A percentile compares a stretch with the other conserved stretches of the same genome.
phyloP scores from a whole-genome alignment of 2,797 vertebrate genomes.

The Poeciliopsis infans region DNA sequence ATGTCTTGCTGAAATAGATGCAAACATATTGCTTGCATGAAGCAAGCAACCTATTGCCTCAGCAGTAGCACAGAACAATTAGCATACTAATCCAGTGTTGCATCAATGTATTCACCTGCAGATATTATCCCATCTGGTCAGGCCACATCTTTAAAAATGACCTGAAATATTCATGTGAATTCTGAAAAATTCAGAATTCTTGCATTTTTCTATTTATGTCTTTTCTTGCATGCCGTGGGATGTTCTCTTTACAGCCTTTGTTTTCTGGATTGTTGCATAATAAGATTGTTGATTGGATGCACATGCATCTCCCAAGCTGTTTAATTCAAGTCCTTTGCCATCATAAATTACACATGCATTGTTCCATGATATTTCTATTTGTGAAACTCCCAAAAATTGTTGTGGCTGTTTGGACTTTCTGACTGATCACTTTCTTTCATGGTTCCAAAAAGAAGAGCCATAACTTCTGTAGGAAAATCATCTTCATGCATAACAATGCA shows the following conservation, averaged over 20 bases:
- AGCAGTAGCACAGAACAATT: not conserved
- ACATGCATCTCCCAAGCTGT: conserved; percentile 19
- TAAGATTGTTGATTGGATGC: conserved; percentile 40
- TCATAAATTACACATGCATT: conserved; percentile 41
- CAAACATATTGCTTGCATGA: not conserved
- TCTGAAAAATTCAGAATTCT: no score
- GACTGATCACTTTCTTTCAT: no score
- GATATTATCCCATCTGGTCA: not conserved
- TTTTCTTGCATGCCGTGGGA: conserved; percentile 26
- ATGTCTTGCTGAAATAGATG: no score
- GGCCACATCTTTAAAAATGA: not conserved
- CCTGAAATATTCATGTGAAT: not conserved
- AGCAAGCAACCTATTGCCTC: not conserved
- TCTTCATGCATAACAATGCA: no score
- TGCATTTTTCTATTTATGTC: conserved; percentile 39
- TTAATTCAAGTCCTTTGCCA: conserved; percentile 26
- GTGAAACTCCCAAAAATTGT: not conserved
- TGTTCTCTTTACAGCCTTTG: conserved; percentile 19
- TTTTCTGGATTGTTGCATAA: conserved; percentile 39
- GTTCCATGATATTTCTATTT: conserved; percentile 21
- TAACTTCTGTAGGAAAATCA: no score
- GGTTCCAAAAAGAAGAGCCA: no score
- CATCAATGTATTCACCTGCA: not conserved
- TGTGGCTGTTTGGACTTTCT: not conserved
- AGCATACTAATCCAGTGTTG: not conserved